Evolutionary conservation across 1,140 invertebrate genomes (phyloP), one percentile per base, ranked within the genome.

Genomic region (Penaeus japonicus): DNA sequence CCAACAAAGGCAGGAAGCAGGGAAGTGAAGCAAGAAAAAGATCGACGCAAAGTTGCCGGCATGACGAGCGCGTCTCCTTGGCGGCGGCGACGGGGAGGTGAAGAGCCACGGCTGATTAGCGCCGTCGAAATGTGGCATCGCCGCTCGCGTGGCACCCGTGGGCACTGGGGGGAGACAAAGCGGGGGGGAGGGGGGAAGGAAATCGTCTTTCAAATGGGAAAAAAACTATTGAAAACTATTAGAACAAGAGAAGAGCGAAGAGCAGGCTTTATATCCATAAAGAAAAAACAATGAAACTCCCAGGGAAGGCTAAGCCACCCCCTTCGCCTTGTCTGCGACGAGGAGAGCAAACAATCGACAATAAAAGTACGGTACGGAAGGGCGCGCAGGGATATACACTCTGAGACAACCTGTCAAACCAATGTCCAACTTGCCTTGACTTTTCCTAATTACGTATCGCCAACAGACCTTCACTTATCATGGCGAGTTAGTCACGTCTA

Each of bases 381-480:
- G 35, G 77, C 20, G 85, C 18, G 79, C 20, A 24, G 62, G 35
- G 85, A 87, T 79, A 62, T 24, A 73, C 32, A 32, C 62, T 78
- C 35, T 18, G 78, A 27, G 85, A 82, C 85, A 87, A 47, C 55
- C 59, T 77, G 85, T 87, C 85, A 87, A 87, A 87, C 85, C 85
- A 87, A 87, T 87, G 85, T 82, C 85, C 85, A 87, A 87, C 85
- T 87, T 87, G 85, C 82, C 78, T 57, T 62, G 85, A 87, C 85
- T 87, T 87, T 87, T 87, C 85, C 85, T 87, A 87, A 87, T 87
- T 87, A 87, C 85, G 84, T 87, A 87, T 87, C 79, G 85, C 79
- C 85, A 87, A 81, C 79, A 87, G 78, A 87, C 75, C 79, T 87
- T 82, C 85, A 55, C 85, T 87, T 81, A 87, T 87, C 85, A 73